These are phyloP conservation scores for Eueides isabella DNA, from an alignment of 1,140 invertebrate genomes.

Conservation along the genomic window DNA sequence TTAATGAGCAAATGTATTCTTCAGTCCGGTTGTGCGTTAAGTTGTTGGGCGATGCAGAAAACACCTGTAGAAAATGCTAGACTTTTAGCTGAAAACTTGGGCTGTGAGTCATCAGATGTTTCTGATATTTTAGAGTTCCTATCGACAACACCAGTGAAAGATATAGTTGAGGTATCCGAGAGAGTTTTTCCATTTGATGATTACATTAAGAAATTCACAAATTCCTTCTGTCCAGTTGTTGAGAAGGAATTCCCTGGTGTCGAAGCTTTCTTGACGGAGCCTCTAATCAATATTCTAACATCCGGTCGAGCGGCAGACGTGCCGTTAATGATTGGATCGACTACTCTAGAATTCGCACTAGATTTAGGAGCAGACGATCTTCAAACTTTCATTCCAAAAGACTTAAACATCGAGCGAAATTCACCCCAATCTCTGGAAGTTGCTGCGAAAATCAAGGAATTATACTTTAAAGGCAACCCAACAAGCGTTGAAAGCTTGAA, in stretches of 20 bases:
- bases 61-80: conserved; percentile 69
- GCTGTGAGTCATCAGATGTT: conserved; percentile 60
- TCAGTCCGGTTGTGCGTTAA: conserved; percentile 86
- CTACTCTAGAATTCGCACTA: conserved; percentile 55
- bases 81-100: conserved; percentile 55
- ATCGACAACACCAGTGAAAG: conserved; percentile 58
- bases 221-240: conserved; percentile 45
- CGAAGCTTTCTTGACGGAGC: conserved; percentile 62
- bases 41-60: conserved; percentile 81
- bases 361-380: conserved; percentile 62
- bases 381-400: conserved; percentile 62
- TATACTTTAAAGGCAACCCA: conserved; percentile 66
- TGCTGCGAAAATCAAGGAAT: conserved; percentile 58
- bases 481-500: conserved; percentile 50
- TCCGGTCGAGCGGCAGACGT: conserved; percentile 66
- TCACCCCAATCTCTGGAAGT: conserved; percentile 59
- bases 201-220: conserved; percentile 45
- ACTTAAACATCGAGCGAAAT: conserved; percentile 61
- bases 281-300: conserved; percentile 59
- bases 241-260: conserved; percentile 73
- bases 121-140: conserved; percentile 69
- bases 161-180: conserved; percentile 59
- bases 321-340: conserved; percentile 69
- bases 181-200: conserved; percentile 44
- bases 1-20: conserved; percentile 85